phyloP scores from a whole-genome alignment of 2,113 vertebrate species.

The Clarias batrachus region DNA sequence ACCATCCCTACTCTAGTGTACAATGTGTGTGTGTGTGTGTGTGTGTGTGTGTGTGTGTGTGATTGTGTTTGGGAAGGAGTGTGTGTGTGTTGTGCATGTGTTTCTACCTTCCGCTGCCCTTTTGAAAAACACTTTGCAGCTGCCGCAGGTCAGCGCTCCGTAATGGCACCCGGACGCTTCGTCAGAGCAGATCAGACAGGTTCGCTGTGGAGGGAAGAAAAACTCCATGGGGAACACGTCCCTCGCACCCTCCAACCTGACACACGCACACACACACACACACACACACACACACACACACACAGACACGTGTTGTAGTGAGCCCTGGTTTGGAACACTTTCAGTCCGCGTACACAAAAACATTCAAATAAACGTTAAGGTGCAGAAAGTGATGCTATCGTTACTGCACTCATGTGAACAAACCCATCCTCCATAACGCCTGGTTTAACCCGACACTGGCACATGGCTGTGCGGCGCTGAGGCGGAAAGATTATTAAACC shows the following conservation, averaged over 20 bases:
- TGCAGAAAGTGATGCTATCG: neutral
- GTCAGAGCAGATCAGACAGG: conserved; percentile 93
- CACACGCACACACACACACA: conserved; percentile 46
- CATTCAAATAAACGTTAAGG: neutral
- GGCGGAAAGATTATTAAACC: neutral
- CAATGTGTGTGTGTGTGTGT: neutral
- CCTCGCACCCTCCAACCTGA: conserved; percentile 81
- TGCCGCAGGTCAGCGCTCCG: conserved; percentile 95
- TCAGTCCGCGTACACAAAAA: neutral
- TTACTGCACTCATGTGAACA: neutral
- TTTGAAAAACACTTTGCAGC: conserved; percentile 99
- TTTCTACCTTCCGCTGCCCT: conserved; percentile 93
- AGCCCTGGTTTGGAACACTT: neutral
- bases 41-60: neutral
- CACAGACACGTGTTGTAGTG: neutral
- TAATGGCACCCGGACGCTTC: conserved; percentile 98
- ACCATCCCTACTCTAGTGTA: too few species aligned
- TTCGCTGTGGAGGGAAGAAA: conserved; percentile 95
- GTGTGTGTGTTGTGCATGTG: conserved; percentile 10
- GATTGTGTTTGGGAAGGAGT: neutral
- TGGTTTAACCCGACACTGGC: neutral
- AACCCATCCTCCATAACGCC: neutral
- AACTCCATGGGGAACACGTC: conserved; percentile 92
- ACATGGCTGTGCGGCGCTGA: neutral
- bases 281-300: conserved; percentile 47